Evolutionary conservation across 2,113 vertebrate genomes (phyloP).

Genomic region (Pelobates fuscus): DNA sequence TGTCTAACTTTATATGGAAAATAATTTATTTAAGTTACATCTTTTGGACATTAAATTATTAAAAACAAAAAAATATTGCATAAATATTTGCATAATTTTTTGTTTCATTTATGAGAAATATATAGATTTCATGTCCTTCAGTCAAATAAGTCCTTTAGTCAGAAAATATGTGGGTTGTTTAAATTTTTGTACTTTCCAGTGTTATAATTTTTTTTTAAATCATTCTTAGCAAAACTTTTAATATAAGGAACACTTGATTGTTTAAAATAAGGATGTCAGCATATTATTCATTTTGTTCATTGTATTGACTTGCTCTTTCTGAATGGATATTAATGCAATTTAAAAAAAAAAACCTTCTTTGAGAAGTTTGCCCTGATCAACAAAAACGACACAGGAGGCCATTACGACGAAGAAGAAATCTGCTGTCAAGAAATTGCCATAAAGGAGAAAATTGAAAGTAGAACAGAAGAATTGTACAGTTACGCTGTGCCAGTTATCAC

Average conservation of each 20-base stretch:
- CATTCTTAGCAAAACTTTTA: neutral
- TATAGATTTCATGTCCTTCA: no score
- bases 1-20: no score
- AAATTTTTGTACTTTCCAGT: no score
- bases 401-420: slow-evolving; percentile 57
- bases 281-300: slow-evolving; percentile 15
- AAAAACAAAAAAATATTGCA: no score
- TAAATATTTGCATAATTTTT: no score
- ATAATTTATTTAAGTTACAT: no score
- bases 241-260: slow-evolving; percentile 5
- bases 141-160: no score
- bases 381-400: slow-evolving; percentile 54
- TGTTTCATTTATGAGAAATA: no score
- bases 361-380: slow-evolving; percentile 59
- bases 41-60: no score
- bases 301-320: slow-evolving; percentile 50
- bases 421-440: slow-evolving; percentile 76
- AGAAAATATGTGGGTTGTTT: no score
- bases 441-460: slow-evolving; percentile 78
- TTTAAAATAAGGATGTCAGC: slow-evolving; percentile 14
- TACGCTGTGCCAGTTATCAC: slow-evolving; percentile 64
- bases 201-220: neutral
- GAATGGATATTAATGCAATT: slow-evolving; percentile 49
- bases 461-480: slow-evolving; percentile 68
- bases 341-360: slow-evolving; percentile 51